Base-by-base conservation (phyloP, 2,113 vertebrate genomes). In the Scomber scombrus region DNA sequence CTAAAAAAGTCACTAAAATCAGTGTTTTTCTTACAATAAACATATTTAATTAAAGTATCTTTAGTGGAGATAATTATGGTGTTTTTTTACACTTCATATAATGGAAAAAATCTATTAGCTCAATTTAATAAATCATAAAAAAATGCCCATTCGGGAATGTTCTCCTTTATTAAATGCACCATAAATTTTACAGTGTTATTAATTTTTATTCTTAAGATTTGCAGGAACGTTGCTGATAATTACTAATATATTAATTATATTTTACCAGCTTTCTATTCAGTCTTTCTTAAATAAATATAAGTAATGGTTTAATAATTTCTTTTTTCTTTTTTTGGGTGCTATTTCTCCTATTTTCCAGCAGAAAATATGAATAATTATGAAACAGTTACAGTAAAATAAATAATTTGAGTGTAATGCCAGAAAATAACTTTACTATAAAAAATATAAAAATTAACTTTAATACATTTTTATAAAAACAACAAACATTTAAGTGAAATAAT, bases 1-100 rank as follows among this genome's bases (percentile, higher is more conserved):
- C 8, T 0, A 0, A 69, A 67, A 54, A 0, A 2, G 40, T 68
- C 1, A 8, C 11, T 1, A 9, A 51, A 74, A 71, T 14, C 9
- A 5, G 0, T 9, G 5, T 13, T 6, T n/a, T 14, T 0, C 0
- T 61, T 58, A 23, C 67, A 72, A 62, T 71, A 3, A 34, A 0
- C 16, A 62, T 31, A 6, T 14, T 50, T 45, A 29, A 23, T 58
- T 60, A 3, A 34, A 23, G 49, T 21, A 43, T 72, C 75, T 69
- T 68, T 23, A 57, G 11, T 57, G 11, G 3, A 63, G 5, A 0
- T 58, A 66, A 23, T 5, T 29, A 10, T 49, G 0, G 2, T 13
- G 2, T 16, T 50, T 45, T 57, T 18, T 55, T 51, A 14, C 11
- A 21, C 3, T 18, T 69, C 0, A 68, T 64, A 18, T 31, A 49